A percentile compares a stretch with the other conserved stretches of the same genome.
phyloP scores from a whole-genome alignment of 2,888 invertebrate genomes.

The Hylaea fasciaria region DNA sequence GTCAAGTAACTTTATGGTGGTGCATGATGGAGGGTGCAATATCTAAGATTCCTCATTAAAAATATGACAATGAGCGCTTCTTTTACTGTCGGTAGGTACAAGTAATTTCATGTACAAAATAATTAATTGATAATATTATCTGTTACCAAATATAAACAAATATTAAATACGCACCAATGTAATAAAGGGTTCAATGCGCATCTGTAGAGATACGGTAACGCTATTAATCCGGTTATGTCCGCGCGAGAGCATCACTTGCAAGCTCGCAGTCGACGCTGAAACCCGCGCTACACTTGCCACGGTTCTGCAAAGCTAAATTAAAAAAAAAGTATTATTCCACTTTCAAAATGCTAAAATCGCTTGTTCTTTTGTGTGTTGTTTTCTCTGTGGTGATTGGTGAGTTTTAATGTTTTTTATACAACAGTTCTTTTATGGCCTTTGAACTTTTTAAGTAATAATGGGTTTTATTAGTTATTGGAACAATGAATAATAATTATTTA shows the following conservation, averaged over 20 bases:
- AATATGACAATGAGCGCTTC: too few species aligned
- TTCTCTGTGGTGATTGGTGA: slow-evolving; percentile 74
- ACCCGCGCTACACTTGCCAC: slow-evolving; percentile 51
- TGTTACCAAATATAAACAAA: slow-evolving; percentile 14
- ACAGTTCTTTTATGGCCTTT: too few species aligned
- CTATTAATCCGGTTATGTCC: slow-evolving; percentile 72
- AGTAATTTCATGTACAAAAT: not conserved
- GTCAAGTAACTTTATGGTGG: too few species aligned
- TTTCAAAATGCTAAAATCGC: slow-evolving; percentile 69
- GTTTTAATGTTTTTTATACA: slow-evolving; percentile 44
- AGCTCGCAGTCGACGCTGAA: slow-evolving; percentile 64
- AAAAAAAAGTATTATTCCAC: slow-evolving; percentile 40
- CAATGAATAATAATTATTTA: too few species aligned
- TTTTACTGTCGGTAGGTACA: too few species aligned
- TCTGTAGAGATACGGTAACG: slow-evolving; percentile 52
- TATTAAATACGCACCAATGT: slow-evolving; percentile 20
- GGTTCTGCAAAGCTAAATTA: slow-evolving; percentile 42
- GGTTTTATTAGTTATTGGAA: too few species aligned
- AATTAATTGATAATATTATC: slow-evolving; percentile 19
- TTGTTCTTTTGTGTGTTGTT: slow-evolving; percentile 70
- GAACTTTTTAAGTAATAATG: too few species aligned
- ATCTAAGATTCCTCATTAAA: too few species aligned
- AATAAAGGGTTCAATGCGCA: slow-evolving; percentile 50
- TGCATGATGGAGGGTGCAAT: too few species aligned
- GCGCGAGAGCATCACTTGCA: slow-evolving; percentile 73